Evolutionary conservation across 2,888 invertebrate species (phyloP).

Genomic region (Ceriagrion tenellum): DNA sequence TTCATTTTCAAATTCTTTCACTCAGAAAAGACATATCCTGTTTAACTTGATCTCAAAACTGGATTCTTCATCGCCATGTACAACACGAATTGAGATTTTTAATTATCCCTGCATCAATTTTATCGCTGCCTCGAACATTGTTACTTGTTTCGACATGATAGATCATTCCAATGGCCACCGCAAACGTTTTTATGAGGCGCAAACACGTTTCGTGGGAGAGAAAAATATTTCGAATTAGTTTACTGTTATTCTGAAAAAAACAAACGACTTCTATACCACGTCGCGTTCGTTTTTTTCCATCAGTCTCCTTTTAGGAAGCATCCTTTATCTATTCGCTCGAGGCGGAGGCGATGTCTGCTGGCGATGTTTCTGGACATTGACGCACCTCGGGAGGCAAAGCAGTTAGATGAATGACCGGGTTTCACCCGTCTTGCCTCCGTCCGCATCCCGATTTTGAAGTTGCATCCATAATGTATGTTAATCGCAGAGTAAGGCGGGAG

Average conservation of each 20-base stretch:
- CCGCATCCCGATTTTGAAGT: not conserved
- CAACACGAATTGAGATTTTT: no score
- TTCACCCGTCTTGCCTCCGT: not conserved
- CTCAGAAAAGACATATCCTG: no score
- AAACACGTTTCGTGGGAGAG: not conserved
- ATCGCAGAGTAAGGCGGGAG: slow-evolving; percentile 7
- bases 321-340: not conserved
- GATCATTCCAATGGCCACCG: not conserved
- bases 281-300: not conserved
- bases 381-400: not conserved
- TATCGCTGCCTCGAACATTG: no score
- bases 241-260: not conserved
- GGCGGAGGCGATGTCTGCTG: not conserved
- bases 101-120: no score
- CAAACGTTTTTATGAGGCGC: not conserved
- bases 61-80: no score
- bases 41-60: no score
- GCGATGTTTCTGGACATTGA: not conserved
- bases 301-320: not conserved
- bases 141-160: not conserved
- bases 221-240: not conserved
- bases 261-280: not conserved
- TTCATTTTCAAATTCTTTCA: no score
- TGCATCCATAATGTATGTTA: slow-evolving; percentile 58
- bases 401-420: not conserved